Base-by-base conservation (phyloP, 92 coral and sea anemone species). In the Porites cylindrica region DNA sequence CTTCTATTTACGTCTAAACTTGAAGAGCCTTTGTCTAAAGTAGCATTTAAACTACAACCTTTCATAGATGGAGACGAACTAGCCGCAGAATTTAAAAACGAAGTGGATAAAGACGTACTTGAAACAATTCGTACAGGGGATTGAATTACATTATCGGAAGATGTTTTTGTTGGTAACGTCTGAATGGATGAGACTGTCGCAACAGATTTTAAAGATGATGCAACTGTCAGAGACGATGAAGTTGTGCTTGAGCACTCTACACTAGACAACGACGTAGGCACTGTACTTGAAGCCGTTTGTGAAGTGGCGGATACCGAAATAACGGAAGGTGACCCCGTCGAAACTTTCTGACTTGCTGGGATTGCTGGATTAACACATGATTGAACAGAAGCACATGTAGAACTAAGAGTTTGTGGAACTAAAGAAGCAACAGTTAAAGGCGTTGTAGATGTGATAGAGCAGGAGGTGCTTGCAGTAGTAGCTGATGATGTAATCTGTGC, bases 61-160 rank as follows among this genome's bases (percentile, higher is more conserved):
- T 85, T 60, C 47, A 52, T 54, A 75, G 4, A 9, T 83, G 72
- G 72, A 17, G 75, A 66, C 53, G 4, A 38, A 18, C 14, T 4
- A 14, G 62, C 51, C 8, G 47, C 10, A 51, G 67, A 67, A 66
- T 26, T 24, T 61, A 23, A 73, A 17, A 19, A 56, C 10, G 72
- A 9, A 18, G 61, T 20, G 80, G 88, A 50, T 66, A 61, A 50
- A 24, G 60, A 62, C n/a, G 65, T 23, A 85, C 69, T 23, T 29
- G 72, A 63, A 29, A 72, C 21, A 19, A 51, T 20, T 52, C 65
- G 62, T 13, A 47, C 59, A 43, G 50, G 1, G 1, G 50, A 65
- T 24, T 62, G 77, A 47, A 32, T n/a, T 8, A 19, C n/a, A 23
- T 17, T 26, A 51, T 62, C n/a, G 21, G 78, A 51, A 17, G 38